phyloP scores from a whole-genome alignment of 2,888 invertebrate species.

The Venusia cambrica region DNA sequence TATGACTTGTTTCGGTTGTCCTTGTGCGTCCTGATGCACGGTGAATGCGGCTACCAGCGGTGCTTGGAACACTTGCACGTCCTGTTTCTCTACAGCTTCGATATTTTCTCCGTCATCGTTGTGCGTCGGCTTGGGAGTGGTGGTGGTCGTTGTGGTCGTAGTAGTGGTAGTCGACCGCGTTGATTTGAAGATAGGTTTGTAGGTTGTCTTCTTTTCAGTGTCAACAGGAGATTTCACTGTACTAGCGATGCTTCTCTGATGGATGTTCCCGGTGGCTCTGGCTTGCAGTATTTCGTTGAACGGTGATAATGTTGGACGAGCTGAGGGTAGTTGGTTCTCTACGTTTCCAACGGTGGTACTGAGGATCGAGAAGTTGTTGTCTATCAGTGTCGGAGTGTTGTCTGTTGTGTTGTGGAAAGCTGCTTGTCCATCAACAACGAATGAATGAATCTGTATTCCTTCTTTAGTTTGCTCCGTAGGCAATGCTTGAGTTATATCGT shows the following conservation, averaged over 20 bases:
- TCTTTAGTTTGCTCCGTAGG: slow-evolving; percentile 44
- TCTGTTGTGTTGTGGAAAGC: slow-evolving; percentile 56
- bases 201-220: slow-evolving; percentile 39
- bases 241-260: slow-evolving; percentile 66
- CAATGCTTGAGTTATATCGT: slow-evolving; percentile 54
- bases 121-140: slow-evolving; percentile 85
- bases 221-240: slow-evolving; percentile 44
- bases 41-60: slow-evolving; percentile 92
- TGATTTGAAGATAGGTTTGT: slow-evolving; percentile 33
- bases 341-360: slow-evolving; percentile 72
- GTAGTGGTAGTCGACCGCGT: slow-evolving; percentile 61
- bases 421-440: slow-evolving; percentile 72
- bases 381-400: slow-evolving; percentile 53
- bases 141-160: slow-evolving; percentile 79
- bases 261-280: slow-evolving; percentile 56
- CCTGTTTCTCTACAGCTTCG: slow-evolving; percentile 84
- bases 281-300: slow-evolving; percentile 68
- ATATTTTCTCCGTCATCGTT: slow-evolving; percentile 85
- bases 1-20: slow-evolving; percentile 89
- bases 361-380: slow-evolving; percentile 65
- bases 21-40: slow-evolving; percentile 89
- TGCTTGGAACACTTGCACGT: slow-evolving; percentile 90
- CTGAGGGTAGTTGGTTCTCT: slow-evolving; percentile 64
- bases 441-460: slow-evolving; percentile 80
- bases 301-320: slow-evolving; percentile 61